Evolutionary conservation across 2,797 vertebrate species (phyloP).

Genomic region (Sphenopsis melanotis): DNA sequence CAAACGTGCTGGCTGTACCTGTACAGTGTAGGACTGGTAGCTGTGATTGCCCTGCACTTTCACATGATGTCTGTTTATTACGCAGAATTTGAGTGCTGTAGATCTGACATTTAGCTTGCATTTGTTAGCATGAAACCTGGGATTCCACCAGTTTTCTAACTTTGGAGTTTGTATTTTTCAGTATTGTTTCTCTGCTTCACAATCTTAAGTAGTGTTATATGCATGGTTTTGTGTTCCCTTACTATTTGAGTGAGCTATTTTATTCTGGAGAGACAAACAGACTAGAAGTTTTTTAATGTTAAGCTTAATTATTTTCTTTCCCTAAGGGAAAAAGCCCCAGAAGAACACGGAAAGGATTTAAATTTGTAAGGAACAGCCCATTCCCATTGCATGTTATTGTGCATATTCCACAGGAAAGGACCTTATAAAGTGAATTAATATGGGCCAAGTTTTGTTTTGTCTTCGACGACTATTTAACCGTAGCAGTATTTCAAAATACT

Average conservation of each 20-base stretch:
- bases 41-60: neutral
- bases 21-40: neutral
- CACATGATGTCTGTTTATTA: neutral
- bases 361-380: neutral
- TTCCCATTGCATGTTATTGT: neutral
- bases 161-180: neutral
- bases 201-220: neutral
- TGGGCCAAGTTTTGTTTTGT: neutral
- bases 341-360: neutral
- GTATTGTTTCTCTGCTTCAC: slow-evolving; percentile 10
- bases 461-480: neutral
- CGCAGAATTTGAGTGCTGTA: neutral
- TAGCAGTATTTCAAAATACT: neutral
- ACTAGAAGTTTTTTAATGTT: neutral
- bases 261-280: neutral
- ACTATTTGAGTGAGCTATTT: neutral
- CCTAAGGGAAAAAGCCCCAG: neutral
- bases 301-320: neutral
- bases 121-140: slow-evolving; percentile 32
- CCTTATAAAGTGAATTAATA: neutral
- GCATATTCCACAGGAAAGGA: neutral
- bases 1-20: neutral
- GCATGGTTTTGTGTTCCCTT: slow-evolving; percentile 50
- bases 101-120: neutral
- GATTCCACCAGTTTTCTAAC: neutral